phyloP scores from a whole-genome alignment of 2,888 invertebrate genomes.

The Apotomis capreana region DNA sequence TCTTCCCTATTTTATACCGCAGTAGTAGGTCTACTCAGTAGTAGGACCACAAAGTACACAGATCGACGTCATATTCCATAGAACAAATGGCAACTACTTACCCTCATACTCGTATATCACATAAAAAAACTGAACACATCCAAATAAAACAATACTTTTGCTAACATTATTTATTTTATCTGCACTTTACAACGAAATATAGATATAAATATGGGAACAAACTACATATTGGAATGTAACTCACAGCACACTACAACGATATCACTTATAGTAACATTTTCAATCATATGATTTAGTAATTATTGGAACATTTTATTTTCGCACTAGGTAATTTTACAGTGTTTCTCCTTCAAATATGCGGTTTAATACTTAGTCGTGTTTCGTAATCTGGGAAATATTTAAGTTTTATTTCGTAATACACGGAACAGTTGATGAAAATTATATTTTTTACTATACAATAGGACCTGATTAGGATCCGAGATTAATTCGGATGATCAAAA shows the following conservation, averaged over 20 bases:
- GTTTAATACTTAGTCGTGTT: no score
- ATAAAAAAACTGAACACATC: not conserved
- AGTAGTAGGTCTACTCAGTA: no score
- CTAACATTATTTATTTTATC: slow-evolving; percentile 51
- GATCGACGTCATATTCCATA: no score
- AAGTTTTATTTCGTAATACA: no score
- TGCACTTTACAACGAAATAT: slow-evolving; percentile 50
- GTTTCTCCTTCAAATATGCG: no score
- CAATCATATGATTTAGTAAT: slow-evolving; percentile 13
- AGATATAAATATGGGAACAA: slow-evolving; percentile 42
- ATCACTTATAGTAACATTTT: slow-evolving; percentile 19
- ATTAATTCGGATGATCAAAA: no score
- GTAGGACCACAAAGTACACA: no score
- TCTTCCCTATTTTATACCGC: no score
- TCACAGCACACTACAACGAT: slow-evolving; percentile 51
- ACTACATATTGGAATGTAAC: slow-evolving; percentile 46
- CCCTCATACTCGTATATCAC: no score
- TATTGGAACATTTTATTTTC: not conserved
- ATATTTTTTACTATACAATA: not conserved
- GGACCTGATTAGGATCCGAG: no score
- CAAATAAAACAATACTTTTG: slow-evolving; percentile 28
- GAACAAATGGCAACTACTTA: no score
- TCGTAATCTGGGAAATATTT: no score
- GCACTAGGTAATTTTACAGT: not conserved
- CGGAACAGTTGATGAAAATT: not conserved